phyloP scores from a whole-genome alignment of 2,888 invertebrate genomes.

The Morinoia aosen region DNA sequence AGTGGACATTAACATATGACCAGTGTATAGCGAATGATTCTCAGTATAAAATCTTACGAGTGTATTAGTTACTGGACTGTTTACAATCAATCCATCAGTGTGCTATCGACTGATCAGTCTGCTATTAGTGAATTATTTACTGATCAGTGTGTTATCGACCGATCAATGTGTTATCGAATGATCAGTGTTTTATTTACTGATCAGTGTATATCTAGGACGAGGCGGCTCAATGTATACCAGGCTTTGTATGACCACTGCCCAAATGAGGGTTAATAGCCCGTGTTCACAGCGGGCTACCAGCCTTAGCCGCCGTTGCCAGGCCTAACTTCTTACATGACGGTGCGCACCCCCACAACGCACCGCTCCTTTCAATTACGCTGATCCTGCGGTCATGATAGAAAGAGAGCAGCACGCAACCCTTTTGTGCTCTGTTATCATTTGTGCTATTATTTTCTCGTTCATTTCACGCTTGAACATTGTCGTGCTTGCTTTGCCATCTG shows the following conservation, averaged over 20 bases:
- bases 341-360: not conserved
- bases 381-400: not conserved
- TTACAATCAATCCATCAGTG: not conserved
- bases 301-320: not conserved
- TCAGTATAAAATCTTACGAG: not conserved
- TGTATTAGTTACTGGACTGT: not conserved
- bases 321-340: conserved; percentile 20
- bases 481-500: not conserved
- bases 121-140: not conserved
- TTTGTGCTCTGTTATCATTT: not conserved
- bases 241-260: not conserved
- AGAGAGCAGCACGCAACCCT: not conserved
- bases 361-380: not conserved
- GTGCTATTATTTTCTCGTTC: not conserved
- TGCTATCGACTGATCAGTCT: not conserved
- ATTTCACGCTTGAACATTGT: not conserved
- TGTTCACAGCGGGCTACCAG: conserved; percentile 8
- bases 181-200: not conserved
- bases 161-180: not conserved
- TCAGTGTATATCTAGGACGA: not conserved
- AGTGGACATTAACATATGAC: no score
- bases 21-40: no score
- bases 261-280: conserved; percentile 13
- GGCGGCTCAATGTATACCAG: not conserved
- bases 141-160: not conserved